Evolutionary conservation across 1,140 invertebrate species (phyloP).

Genomic region (Drosophila mauritiana): DNA sequence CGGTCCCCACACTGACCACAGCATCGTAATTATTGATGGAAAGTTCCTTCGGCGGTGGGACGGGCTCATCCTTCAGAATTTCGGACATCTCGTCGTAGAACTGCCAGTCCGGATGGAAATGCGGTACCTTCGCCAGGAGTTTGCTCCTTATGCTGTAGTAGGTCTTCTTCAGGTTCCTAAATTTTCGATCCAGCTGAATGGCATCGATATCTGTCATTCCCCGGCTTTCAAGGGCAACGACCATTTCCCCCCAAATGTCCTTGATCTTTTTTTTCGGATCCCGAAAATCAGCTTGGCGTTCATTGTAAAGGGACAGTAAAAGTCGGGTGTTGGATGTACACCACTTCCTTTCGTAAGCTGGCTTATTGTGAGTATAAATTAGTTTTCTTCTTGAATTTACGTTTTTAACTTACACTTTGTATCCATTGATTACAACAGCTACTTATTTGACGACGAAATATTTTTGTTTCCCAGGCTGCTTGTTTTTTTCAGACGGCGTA

Average conservation of each 20-base stretch:
- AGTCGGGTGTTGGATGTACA: background rate
- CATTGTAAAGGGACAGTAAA: slow-evolving; percentile 7
- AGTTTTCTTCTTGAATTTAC: background rate
- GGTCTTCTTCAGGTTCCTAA: slow-evolving; percentile 36
- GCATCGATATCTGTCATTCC: slow-evolving; percentile 27
- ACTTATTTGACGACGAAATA: background rate
- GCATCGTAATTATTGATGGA: background rate
- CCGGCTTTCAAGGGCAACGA: background rate
- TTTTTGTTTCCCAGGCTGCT: background rate
- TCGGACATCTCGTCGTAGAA: slow-evolving; percentile 18
- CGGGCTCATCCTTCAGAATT: slow-evolving; percentile 7
- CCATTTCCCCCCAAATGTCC: slow-evolving; percentile 23
- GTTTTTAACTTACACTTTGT: slow-evolving; percentile 3
- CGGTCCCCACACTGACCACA: background rate
- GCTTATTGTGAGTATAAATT: background rate
- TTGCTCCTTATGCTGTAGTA: slow-evolving; percentile 16
- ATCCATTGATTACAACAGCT: slow-evolving; percentile 12
- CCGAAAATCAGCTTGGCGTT: background rate
- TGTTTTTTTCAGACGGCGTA: background rate
- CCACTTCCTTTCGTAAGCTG: slow-evolving; percentile 20
- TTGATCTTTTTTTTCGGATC: slow-evolving; percentile 20
- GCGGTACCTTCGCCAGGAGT: background rate
- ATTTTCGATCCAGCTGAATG: slow-evolving; percentile 24
- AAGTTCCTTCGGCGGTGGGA: background rate
- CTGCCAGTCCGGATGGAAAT: slow-evolving; percentile 14